Conservation (phyloP, 2,113 vertebrate genomes). For the Columbina picui region DNA sequence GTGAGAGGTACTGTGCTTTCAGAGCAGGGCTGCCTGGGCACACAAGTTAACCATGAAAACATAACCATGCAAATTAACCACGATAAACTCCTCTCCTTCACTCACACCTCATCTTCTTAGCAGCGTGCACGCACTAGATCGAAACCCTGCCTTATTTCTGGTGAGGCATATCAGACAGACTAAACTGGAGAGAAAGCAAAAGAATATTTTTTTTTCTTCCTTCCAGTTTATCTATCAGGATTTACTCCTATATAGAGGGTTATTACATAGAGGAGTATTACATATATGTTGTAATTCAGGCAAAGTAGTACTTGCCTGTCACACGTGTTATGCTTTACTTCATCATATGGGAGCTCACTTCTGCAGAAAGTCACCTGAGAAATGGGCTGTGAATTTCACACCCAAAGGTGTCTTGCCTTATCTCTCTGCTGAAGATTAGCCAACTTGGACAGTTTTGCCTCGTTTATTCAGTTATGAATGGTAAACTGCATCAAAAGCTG, state of each 20-base stretch:
- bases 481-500: neutral
- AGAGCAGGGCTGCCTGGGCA: neutral
- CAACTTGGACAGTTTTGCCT: neutral
- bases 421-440: neutral
- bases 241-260: neutral
- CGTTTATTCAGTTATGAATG: rapidly evolving
- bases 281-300: neutral
- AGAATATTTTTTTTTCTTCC: neutral
- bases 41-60: neutral
- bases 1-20: rapidly evolving
- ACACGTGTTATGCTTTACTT: neutral
- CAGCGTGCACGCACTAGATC: rapidly evolving
- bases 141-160: neutral
- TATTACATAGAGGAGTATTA: neutral
- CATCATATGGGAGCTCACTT: neutral
- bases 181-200: neutral
- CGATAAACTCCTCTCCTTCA: neutral
- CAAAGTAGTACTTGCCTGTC: neutral
- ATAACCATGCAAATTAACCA: neutral
- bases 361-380: neutral
- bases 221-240: neutral
- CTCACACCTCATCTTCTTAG: neutral
- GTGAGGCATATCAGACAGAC: neutral
- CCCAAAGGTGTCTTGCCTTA: neutral
- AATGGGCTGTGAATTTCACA: neutral